Conservation (phyloP, 2,888 invertebrate species). For the Bembecia ichneumoniformis region DNA sequence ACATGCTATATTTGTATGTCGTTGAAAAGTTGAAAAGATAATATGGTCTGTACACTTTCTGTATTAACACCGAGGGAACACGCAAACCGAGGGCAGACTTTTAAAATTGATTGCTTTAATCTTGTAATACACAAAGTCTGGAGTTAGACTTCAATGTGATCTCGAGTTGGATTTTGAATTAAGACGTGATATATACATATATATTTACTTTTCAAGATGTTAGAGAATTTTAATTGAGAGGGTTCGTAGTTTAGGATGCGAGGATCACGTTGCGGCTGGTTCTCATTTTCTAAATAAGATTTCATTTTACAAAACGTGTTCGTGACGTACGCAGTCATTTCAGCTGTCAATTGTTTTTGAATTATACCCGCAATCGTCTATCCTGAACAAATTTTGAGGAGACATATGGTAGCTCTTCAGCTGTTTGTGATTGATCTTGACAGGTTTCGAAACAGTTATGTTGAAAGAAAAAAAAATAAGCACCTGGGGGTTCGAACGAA, state of each 20-base stretch:
- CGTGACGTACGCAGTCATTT: too few relatives aligned
- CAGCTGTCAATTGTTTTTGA: too few relatives aligned
- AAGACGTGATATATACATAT: conserved; percentile 13
- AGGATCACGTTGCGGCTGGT: not conserved
- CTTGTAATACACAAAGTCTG: conserved; percentile 52
- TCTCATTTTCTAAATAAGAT: too few relatives aligned
- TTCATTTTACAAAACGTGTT: too few relatives aligned
- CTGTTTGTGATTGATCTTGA: too few relatives aligned
- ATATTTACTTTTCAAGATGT: conserved; percentile 8
- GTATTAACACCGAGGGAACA: conserved; percentile 12
- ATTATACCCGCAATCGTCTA: too few relatives aligned
- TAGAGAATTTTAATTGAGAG: not conserved
- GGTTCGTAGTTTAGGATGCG: not conserved
- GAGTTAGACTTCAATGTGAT: conserved; percentile 56
- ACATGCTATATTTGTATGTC: not conserved
- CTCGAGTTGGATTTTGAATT: conserved; percentile 59
- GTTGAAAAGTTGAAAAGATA: conserved; percentile 1
- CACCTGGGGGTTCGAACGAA: too few relatives aligned
- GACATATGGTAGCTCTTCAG: too few relatives aligned
- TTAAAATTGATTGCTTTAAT: conserved; percentile 56
- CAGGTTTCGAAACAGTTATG: too few relatives aligned
- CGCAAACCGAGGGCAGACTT: conserved; percentile 35
- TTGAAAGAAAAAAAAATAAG: too few relatives aligned
- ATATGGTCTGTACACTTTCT: conserved; percentile 22
- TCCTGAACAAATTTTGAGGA: too few relatives aligned